phyloP scores from a whole-genome alignment of 1,140 invertebrate species.

The Calycopis cecrops region DNA sequence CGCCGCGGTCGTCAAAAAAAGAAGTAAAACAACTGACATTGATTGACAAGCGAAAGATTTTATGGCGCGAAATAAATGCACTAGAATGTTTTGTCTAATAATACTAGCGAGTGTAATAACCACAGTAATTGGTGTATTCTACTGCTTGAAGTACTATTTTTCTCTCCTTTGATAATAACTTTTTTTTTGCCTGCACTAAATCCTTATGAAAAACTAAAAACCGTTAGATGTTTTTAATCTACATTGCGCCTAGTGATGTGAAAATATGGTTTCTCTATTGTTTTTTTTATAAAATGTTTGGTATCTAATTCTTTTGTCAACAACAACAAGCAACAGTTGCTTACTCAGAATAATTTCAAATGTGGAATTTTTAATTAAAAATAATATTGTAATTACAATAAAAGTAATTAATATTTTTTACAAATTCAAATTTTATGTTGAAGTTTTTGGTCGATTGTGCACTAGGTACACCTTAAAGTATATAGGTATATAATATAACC shows the following conservation, averaged over 20 bases:
- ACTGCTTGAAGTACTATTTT: not conserved
- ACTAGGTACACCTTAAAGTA: no score
- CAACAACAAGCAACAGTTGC: no score
- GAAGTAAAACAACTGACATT: not conserved
- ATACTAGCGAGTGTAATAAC: not conserved
- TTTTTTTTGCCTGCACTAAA: slow-evolving; percentile 1
- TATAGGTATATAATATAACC: no score
- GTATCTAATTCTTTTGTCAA: no score
- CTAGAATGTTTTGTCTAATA: not conserved
- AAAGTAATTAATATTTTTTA: no score
- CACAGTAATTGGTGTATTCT: not conserved
- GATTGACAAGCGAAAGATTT: slow-evolving; percentile 9
- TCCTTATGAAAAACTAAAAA: slow-evolving; percentile 1
- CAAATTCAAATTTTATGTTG: no score
- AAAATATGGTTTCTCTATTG: not conserved
- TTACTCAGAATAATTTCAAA: no score
- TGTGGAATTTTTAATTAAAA: no score
- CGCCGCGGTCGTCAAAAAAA: not conserved
- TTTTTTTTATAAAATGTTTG: not conserved
- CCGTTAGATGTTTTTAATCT: not conserved
- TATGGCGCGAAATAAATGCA: not conserved
- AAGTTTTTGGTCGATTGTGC: no score
- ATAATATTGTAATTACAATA: no score
- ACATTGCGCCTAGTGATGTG: not conserved
- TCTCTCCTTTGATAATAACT: not conserved